phyloP scores from a whole-genome alignment of 2,888 invertebrate genomes.

The Rosalia funebris region DNA sequence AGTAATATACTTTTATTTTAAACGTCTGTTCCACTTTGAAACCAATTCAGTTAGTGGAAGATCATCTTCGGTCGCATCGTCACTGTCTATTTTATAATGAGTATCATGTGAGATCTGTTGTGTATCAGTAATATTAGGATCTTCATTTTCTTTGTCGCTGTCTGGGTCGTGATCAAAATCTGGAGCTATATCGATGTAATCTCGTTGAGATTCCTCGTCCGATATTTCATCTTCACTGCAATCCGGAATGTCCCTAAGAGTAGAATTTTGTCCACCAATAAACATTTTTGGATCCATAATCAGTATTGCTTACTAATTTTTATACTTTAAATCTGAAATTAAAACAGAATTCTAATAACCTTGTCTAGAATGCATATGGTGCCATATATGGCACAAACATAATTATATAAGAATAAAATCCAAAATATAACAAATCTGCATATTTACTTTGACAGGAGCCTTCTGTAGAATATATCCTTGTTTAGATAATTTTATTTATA shows the following conservation, averaged over 20 bases:
- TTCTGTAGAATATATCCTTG: not conserved
- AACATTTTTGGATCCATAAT: slow-evolving; percentile 1
- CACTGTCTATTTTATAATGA: not conserved
- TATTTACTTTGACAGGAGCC: not conserved
- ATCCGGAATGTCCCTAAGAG: not conserved
- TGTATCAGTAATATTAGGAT: not conserved
- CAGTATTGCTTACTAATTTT: too few species aligned
- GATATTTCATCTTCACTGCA: not conserved
- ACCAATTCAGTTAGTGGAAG: slow-evolving; percentile 1
- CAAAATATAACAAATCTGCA: not conserved
- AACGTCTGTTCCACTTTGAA: slow-evolving; percentile 6
- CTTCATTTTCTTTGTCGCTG: slow-evolving; percentile 1
- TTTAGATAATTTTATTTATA: not conserved
- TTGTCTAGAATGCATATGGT: slow-evolving; percentile 8
- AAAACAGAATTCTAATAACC: not conserved
- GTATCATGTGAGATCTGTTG: slow-evolving; percentile 1
- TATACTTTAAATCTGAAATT: slow-evolving; percentile 6
- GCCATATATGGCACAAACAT: slow-evolving; percentile 14
- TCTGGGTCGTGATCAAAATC: too few species aligned
- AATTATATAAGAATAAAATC: not conserved
- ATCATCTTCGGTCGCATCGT: slow-evolving; percentile 1
- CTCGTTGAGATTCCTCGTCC: slow-evolving; percentile 7
- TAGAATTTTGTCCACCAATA: not conserved
- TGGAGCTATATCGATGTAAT: not conserved
- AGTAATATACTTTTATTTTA: not conserved